phyloP scores from a whole-genome alignment of 2,797 vertebrate species.

The Distichodus sexfasciatus region DNA sequence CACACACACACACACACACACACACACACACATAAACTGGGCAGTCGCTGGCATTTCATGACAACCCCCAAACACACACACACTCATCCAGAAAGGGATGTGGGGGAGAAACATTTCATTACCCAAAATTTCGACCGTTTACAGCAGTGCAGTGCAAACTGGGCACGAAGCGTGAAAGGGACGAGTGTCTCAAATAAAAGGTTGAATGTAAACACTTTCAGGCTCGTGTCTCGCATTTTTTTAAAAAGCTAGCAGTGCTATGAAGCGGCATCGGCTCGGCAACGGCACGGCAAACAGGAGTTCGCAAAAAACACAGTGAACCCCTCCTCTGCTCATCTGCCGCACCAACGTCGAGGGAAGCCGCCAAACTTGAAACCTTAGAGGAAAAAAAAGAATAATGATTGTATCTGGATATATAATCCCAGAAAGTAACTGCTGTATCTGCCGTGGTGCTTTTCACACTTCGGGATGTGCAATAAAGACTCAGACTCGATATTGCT shows the following conservation, averaged over 20 bases:
- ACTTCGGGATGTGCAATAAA: constrained; percentile 39
- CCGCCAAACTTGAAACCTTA: constrained; percentile 33
- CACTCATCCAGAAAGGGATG: too few species aligned
- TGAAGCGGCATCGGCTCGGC: constrained; percentile 14
- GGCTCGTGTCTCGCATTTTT: constrained; percentile 42
- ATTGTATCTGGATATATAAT: constrained; percentile 46
- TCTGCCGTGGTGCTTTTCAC: constrained; percentile 54
- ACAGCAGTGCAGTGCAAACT: constrained; percentile 78
- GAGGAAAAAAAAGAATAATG: constrained; percentile 54
- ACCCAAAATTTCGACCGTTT: constrained; percentile 49
- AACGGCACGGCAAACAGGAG: constrained; percentile 6
- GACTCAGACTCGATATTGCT: constrained; percentile 45
- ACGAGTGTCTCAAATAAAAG: constrained; percentile 56
- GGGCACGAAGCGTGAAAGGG: constrained; percentile 56
- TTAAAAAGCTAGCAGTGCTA: constrained; percentile 59
- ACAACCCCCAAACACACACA: too few species aligned
- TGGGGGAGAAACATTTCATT: too few species aligned
- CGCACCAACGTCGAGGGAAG: constrained; percentile 37
- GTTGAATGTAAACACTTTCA: constrained; percentile 67
- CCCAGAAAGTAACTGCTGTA: constrained; percentile 41
- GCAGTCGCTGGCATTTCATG: too few species aligned
- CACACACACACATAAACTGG: constrained; percentile 61
- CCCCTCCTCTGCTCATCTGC: constrained; percentile 66
- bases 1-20: constrained; percentile 44
- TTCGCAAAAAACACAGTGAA: too few species aligned